Base-by-base conservation (phyloP, 2,113 vertebrate species). In the Orthonyx spaldingii region DNA sequence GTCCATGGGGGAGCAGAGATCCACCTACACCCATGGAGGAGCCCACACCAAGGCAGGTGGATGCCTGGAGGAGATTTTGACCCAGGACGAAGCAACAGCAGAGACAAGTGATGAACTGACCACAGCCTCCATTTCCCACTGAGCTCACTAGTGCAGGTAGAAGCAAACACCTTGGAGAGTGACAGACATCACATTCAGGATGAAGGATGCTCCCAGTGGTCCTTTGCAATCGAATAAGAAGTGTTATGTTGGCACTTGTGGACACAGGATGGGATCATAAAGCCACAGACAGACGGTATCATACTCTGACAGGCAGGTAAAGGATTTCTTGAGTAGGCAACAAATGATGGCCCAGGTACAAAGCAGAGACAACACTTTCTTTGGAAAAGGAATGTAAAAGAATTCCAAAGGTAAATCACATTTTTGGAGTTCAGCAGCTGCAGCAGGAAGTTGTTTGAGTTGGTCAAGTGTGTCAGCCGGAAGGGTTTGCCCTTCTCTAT, bases 201-300 rank as follows among this genome's bases (percentile, higher is more conserved):
- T 57, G 28, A 91, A 71, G n/a, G 47, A 49, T 52, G 35, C 10
- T 69, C 56, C 53, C 9, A 8, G 33, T 13, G 56, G 33, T 60
- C 26, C 28, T 66, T 16, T 59, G 35, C 17, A 50, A 19, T 16
- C 1, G 1, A 76, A 70, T 23, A 11, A 52, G 11, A 50, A 61
- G 18, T 10, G 30, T 27, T 55, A 17, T 20, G 12, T 8, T 60
- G 6, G 8, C 11, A 46, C 0, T 0, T 18, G 7, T 44, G 37
- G 52, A 42, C 27, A 16, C 6, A 63, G 11, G 9, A 49, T 13
- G 35, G 37, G 22, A 39, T 87, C 76, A 84, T 59, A 68, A 80
- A 64, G 53, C 22, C 59, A 72, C 11, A 39, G 22, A 33, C 7
- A 76, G 68, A 68, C 19, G 24, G 3, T 16, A 20, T 49, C 63